Conservation (phyloP, 2,113 vertebrate species). For the Hippolais icterina region DNA sequence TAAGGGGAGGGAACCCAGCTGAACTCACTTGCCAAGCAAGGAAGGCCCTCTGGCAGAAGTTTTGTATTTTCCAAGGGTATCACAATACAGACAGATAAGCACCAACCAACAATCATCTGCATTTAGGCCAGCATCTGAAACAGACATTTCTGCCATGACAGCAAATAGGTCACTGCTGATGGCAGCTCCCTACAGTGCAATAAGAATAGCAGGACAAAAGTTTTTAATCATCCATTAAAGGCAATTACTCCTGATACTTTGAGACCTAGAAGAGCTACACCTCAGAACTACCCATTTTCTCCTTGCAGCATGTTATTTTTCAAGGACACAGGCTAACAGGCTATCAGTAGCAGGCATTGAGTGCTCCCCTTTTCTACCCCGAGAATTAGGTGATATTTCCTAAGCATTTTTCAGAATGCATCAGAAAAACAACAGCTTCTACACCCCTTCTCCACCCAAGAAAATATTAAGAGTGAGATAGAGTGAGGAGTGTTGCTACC, state of each 20-base stretch:
- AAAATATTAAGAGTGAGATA: neutral
- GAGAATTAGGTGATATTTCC: neutral
- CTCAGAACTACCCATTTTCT: neutral
- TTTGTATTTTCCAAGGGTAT: neutral
- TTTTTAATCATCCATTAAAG: neutral
- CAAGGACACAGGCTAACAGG: neutral
- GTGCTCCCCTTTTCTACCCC: neutral
- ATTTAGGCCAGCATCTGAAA: neutral
- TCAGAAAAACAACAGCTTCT: neutral
- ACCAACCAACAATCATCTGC: neutral
- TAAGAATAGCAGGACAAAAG: neutral
- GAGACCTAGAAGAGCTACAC: neutral
- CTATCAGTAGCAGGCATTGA: neutral
- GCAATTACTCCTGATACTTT: neutral
- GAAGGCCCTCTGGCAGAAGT: neutral
- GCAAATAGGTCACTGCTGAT: neutral
- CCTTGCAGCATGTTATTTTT: neutral
- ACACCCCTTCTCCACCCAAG: neutral
- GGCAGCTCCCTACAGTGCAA: neutral
- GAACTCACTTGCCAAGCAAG: neutral
- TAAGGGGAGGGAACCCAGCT: neutral
- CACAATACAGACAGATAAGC: neutral
- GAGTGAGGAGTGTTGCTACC: neutral
- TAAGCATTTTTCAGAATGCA: neutral
- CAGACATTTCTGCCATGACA: fast-evolving